Conservation (phyloP, 2,113 vertebrate species). For the Pseudonaja textilis region DNA sequence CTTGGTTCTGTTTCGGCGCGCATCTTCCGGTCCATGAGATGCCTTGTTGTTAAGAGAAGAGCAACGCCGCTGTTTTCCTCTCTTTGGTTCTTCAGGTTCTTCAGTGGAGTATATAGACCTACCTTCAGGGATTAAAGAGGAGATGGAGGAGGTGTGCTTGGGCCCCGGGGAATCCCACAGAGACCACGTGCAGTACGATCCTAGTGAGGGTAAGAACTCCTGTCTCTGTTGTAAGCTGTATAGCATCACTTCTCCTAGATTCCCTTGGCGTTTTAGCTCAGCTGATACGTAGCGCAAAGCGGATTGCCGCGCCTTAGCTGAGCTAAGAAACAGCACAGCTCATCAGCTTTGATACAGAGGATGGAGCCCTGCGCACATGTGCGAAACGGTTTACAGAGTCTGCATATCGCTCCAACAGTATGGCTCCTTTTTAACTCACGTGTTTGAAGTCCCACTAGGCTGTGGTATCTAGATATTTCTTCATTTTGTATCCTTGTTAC, state of each 20-base stretch:
- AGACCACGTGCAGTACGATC: neutral
- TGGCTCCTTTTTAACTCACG: neutral
- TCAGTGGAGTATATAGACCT: neutral
- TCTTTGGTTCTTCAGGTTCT: neutral
- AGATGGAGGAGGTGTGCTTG: neutral
- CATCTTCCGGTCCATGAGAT: neutral
- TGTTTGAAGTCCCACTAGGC: neutral
- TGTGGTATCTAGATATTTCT: neutral
- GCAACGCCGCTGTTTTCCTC: neutral
- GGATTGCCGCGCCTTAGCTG: too few species aligned
- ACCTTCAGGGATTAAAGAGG: neutral
- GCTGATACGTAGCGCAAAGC: too few species aligned
- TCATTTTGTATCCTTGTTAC: rapidly evolving
- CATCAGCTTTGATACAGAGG: too few species aligned
- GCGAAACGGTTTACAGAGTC: neutral
- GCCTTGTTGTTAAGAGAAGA: neutral
- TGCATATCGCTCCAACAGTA: neutral
- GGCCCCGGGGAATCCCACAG: neutral
- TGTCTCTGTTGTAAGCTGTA: neutral
- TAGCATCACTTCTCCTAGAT: neutral
- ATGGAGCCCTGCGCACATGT: too few species aligned
- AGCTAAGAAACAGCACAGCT: too few species aligned
- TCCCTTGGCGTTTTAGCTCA: too few species aligned
- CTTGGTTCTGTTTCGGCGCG: neutral
- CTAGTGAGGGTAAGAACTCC: neutral